phyloP scores from a whole-genome alignment of 2,113 vertebrate genomes.

The Agapornis roseicollis region DNA sequence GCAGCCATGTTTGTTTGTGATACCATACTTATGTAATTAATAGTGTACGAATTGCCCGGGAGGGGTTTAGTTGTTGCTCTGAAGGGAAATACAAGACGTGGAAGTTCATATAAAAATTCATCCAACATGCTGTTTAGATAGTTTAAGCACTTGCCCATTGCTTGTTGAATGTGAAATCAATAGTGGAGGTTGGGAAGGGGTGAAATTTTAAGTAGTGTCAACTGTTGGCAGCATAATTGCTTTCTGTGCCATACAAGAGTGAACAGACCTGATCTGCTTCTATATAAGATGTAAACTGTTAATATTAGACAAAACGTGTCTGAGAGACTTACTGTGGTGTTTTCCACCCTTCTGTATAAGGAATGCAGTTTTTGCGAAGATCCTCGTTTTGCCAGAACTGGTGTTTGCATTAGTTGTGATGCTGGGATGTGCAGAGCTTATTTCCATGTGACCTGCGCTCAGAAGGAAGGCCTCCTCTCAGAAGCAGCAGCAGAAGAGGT shows the following conservation, averaged over 20 bases:
- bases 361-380: constrained; percentile 99
- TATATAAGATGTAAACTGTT: not conserved
- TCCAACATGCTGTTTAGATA: not conserved
- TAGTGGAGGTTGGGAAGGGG: not conserved
- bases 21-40: not conserved
- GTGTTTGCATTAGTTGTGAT: constrained; percentile 98
- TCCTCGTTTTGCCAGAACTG: constrained; percentile 92
- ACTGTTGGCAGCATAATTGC: not conserved
- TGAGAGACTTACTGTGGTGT: not conserved
- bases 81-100: not conserved
- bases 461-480: constrained; percentile 95
- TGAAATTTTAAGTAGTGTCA: not conserved
- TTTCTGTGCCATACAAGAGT: not conserved
- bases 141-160: not conserved
- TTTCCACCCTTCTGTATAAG: constrained; percentile 65
- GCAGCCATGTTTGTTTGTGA: not conserved
- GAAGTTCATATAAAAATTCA: not conserved
- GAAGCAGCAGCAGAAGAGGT: constrained; percentile 99
- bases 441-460: constrained; percentile 97
- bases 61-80: not conserved
- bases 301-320: not conserved
- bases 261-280: not conserved
- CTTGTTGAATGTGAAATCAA: not conserved
- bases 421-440: constrained; percentile 98
- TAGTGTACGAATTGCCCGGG: not conserved